Base-by-base conservation (phyloP, 2,113 vertebrate genomes). In the Calypte anna region DNA sequence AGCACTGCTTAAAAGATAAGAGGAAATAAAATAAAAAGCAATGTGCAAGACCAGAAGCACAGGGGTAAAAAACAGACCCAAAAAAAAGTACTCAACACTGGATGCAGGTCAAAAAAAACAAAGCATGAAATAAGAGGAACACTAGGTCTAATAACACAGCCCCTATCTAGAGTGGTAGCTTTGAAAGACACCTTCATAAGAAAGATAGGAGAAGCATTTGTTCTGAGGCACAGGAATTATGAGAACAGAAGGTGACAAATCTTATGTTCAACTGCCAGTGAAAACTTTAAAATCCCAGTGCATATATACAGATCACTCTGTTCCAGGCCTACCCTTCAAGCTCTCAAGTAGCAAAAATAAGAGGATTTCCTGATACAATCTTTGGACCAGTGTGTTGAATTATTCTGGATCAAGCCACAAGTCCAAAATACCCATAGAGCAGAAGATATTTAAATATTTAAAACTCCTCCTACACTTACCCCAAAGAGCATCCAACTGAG, bases 401-500 rank as follows among this genome's bases (percentile, higher is more conserved):
- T 24, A 70, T 40, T 31, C 55, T 44, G 23, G 14, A 77, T 54
- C 24, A 54, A 74, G n/a, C 4, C 73, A 91, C 20, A 90, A 66
- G 7, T 27, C 19, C 21, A 80, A 57, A 64, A 73, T 11, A 72
- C 7, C 40, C 51, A 14, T 5, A 4, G 0, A 74, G n/a, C 8
- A 84, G 18, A 73, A 86, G 50, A 61, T 9, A 0, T 9, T 0
- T 4, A 48, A 59, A 5, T 20, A 69, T 4, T 24, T 53, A 74
- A 53, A 78, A 53, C 9, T 48, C 17, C 53, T 66, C 17, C 7
- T 30, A 64, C 25, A 53, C 30, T 68, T 63, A 64, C 5, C 28
- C 38, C 25, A 73, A 72, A 27, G 12, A 48, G 30, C 20, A 50
- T 6, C 4, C 50, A 73, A 22, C 8, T 61, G 67, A 43, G 21